Evolutionary conservation across 2,113 vertebrate genomes (phyloP), one percentile per base, ranked within the genome.

Genomic region (Butorides virescens): DNA sequence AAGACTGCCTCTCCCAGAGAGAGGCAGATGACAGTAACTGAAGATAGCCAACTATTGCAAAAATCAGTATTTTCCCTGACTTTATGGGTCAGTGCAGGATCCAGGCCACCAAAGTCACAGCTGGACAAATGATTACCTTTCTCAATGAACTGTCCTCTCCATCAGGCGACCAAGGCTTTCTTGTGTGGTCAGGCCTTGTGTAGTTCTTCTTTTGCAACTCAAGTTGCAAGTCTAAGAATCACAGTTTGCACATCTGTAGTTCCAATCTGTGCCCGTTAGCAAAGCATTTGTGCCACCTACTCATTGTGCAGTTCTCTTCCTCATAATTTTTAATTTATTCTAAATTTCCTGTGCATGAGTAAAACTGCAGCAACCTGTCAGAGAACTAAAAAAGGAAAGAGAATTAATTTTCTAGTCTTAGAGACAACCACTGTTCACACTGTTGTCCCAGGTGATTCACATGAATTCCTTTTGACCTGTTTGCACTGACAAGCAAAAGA

Each of bases 101-200:
- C 21, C 59, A 77, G 73, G 42, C 29, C 2, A 4, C 79, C 62
- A 36, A 49, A 83, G 37, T n/a, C 42, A 50, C 37, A 47, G n/a
- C 20, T 37, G 58, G 34, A 21, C 16, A 56, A 61, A 53, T 0
- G 1, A 36, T 39, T 44, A 68, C 36, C 46, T 74, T 89, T 66
- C 47, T 71, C 21, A 37, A 34, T 7, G 68, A 73, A 65, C 23
- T 2, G 1, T 70, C 17, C 39, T 83, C 67, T 91, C 55, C 21
- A 15, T 52, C 30, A 37, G 32, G 30, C 3, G 2, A 9, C 23
- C 20, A 50, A 8, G 4, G 20, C 47, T 39, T 73, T 32, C 2
- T 3, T 68, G 53, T 0, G 0, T 39, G 5, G 10, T 70, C n/a
- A 74, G 67, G 34, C 15, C n/a, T 49, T 10, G 7, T 39, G 50